Percentiles rank a stretch among this genome's conserved stretches.
phyloP scores from a whole-genome alignment of 2,888 invertebrate genomes.

The Salpingus planirostris region DNA sequence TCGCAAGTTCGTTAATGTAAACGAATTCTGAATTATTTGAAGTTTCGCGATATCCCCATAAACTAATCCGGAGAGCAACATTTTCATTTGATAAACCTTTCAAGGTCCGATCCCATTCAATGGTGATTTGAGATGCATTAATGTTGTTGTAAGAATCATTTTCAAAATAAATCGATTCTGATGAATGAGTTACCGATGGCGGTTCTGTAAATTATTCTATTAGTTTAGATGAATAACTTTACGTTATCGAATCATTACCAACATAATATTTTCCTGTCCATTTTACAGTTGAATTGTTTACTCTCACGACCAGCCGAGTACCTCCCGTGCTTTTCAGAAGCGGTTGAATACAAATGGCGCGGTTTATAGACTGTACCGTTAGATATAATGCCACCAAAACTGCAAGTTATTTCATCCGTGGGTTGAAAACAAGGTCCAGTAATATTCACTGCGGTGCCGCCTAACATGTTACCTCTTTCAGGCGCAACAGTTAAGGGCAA shows the following conservation, averaged over 20 bases:
- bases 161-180: conserved; percentile 76
- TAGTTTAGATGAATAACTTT: no score
- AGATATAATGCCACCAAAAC: conserved; percentile 70
- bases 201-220: no score
- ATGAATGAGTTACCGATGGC: conserved; percentile 76
- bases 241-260: conserved; percentile 63
- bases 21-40: conserved; percentile 73
- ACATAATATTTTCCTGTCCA: conserved; percentile 89
- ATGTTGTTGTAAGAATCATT: conserved; percentile 64
- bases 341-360: conserved; percentile 86
- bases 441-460: conserved; percentile 92
- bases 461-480: conserved; percentile 94
- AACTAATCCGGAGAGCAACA: conserved; percentile 67
- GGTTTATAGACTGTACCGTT: conserved; percentile 65
- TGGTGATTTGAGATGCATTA: conserved; percentile 63
- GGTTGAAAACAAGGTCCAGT: conserved; percentile 90
- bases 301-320: conserved; percentile 75
- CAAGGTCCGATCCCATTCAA: conserved; percentile 75
- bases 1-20: conserved; percentile 68
- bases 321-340: conserved; percentile 80
- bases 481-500: conserved; percentile 83
- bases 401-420: conserved; percentile 67
- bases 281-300: conserved; percentile 72
- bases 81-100: conserved; percentile 76
- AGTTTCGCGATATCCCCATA: conserved; percentile 85